Conservation (phyloP, 2,888 invertebrate genomes). For the Lapara coniferarum region DNA sequence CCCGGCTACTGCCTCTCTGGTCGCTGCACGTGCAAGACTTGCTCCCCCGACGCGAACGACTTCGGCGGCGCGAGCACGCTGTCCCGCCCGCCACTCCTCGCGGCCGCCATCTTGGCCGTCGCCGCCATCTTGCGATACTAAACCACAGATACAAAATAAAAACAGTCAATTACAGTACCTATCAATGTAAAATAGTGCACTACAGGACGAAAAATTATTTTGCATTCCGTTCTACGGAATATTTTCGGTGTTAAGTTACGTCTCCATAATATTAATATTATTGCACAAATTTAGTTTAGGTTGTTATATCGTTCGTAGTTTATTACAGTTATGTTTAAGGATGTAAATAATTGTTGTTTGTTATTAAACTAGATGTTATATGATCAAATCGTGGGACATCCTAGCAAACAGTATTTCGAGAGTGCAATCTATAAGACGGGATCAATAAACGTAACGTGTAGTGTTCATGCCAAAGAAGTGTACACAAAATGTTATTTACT, state of each 20-base stretch:
- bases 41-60: constrained; percentile 70
- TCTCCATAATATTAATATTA: background rate
- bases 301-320: constrained; percentile 56
- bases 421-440: constrained; percentile 65
- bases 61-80: constrained; percentile 61
- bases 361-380: constrained; percentile 55
- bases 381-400: constrained; percentile 44
- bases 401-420: constrained; percentile 68
- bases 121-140: constrained; percentile 62
- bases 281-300: constrained; percentile 46
- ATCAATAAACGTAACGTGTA: constrained; percentile 59
- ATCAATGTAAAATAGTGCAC: constrained; percentile 6
- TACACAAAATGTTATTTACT: constrained; percentile 64
- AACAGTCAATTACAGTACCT: constrained; percentile 22
- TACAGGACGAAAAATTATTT: background rate
- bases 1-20: constrained; percentile 74
- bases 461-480: constrained; percentile 79
- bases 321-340: constrained; percentile 49
- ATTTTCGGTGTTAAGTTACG: background rate
- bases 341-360: constrained; percentile 57
- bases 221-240: background rate
- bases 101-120: constrained; percentile 53
- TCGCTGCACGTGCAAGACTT: constrained; percentile 75
- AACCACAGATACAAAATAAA: background rate
- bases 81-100: constrained; percentile 49